A percentile compares a stretch with the other conserved stretches of the same genome.
Conservation (phyloP, 1,140 invertebrate genomes). For the Anastrepha obliqua region DNA sequence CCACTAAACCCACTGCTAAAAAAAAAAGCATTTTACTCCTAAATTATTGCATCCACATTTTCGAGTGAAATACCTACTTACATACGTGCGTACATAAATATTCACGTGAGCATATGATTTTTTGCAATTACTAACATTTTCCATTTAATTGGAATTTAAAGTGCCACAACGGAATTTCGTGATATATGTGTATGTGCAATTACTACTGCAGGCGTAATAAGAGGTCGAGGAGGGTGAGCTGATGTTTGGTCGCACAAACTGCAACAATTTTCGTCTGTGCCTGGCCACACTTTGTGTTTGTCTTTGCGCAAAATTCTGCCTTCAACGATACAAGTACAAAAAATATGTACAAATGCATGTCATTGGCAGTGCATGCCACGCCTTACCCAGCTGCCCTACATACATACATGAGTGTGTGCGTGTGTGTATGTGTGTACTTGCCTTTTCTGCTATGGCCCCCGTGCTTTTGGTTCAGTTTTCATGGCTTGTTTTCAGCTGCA, state of each 20-base stretch:
- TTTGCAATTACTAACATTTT: slow-evolving; percentile 74
- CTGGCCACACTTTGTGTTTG: slow-evolving; percentile 43
- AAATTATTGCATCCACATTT: too few species aligned
- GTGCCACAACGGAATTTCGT: slow-evolving; percentile 60
- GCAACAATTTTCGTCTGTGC: slow-evolving; percentile 33
- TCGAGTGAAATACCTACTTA: neutral
- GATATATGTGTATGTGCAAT: neutral
- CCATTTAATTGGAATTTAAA: slow-evolving; percentile 74
- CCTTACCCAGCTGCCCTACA: neutral
- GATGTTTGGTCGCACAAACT: neutral
- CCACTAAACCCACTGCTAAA: too few species aligned
- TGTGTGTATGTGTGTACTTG: neutral
- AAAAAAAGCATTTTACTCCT: too few species aligned
- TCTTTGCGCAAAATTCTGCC: slow-evolving; percentile 31
- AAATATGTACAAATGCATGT: neutral
- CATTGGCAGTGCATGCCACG: neutral
- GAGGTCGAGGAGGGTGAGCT: neutral
- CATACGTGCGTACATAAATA: neutral
- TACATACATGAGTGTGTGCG: neutral
- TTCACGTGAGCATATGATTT: slow-evolving; percentile 56
- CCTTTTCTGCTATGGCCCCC: neutral
- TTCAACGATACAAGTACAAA: neutral
- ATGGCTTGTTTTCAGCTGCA: too few species aligned
- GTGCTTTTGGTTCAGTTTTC: too few species aligned
- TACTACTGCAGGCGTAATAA: too few species aligned